A percentile compares a stretch with the other conserved stretches of the same genome.
Conservation (phyloP, 1,140 invertebrate genomes). For the Cardiocondyla obscurior region DNA sequence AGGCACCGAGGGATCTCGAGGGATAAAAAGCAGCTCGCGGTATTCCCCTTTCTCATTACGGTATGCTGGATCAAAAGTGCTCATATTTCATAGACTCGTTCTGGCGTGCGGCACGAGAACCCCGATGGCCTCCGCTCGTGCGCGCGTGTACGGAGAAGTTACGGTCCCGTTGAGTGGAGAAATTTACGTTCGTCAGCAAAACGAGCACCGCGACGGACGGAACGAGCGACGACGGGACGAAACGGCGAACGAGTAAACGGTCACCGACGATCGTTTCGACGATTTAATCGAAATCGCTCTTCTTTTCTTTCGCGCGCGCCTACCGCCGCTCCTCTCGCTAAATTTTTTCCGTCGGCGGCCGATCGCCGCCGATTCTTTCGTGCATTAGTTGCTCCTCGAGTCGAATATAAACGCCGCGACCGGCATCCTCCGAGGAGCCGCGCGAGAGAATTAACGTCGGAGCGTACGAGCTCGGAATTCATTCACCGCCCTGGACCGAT, state of each 20-base stretch:
- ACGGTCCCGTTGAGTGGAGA: conserved; percentile 52
- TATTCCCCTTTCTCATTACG: conserved; percentile 57
- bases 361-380: no score
- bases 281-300: conserved; percentile 77
- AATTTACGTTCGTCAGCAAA: conserved; percentile 65
- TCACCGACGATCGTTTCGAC: conserved; percentile 67
- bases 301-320: neutral
- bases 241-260: conserved; percentile 52
- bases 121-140: conserved; percentile 34
- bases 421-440: conserved; percentile 47
- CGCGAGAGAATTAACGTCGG: conserved; percentile 4
- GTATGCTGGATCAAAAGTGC: conserved; percentile 54
- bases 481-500: conserved; percentile 8
- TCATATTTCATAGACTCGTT: conserved; percentile 58
- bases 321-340: neutral
- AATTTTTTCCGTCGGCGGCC: no score
- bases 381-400: no score
- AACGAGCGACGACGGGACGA: conserved; percentile 36
- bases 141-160: conserved; percentile 2
- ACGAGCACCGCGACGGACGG: conserved; percentile 23
- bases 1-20: neutral
- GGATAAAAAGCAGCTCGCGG: conserved; percentile 14
- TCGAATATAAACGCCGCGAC: conserved; percentile 4
- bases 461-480: conserved; percentile 13
- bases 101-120: conserved; percentile 53